Base-by-base conservation (phyloP, 1,140 invertebrate species). In the Drosophila hydei region DNA sequence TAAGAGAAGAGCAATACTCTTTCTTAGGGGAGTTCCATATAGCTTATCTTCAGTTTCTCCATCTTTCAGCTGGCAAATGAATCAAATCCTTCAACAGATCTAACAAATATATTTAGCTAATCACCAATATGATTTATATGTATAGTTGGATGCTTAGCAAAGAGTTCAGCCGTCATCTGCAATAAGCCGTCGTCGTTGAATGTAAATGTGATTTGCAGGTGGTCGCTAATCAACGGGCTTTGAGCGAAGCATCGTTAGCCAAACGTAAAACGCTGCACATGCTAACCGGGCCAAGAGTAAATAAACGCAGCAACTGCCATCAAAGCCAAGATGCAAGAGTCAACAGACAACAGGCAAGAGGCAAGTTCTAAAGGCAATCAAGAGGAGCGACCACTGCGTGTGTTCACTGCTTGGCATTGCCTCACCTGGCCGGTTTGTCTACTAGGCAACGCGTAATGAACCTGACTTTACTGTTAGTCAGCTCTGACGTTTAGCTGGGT, bases 181-280 rank as follows among this genome's bases (percentile, higher is more conserved):
- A 60, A 59, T 36, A 12, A 67, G 51, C 11, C 54, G 40, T 47
- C 21, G 51, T 65, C 45, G 38, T 16, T 42, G 38, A 30, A 72
- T 69, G 59, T 50, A 80, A 85, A 81, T 81, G 70, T 64, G 67
- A 69, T 69, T 81, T 76, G 77, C 81, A 87, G 81, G 78, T 87
- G 81, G 83, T 88, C 78, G 83, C 83, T 80, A 83, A 83, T 83
- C 79, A 83, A 83, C 73, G 77, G 61, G 76, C 83, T 62, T 72
- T 72, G 74, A 65, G 51, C 77, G 18, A 71, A 64, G 56, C 62
- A 62, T 72, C 81, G 63, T 79, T 75, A 85, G 65, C 52, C 75
- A 48, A 38, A 43, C 14, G 48, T 51, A 36, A 42, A 48, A 25
- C 33, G 40, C 23, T 33, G 23, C 56, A 12, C 80, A 79, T 85